Conservation (phyloP, 2,797 vertebrate genomes). For the Aplochiton taeniatus region DNA sequence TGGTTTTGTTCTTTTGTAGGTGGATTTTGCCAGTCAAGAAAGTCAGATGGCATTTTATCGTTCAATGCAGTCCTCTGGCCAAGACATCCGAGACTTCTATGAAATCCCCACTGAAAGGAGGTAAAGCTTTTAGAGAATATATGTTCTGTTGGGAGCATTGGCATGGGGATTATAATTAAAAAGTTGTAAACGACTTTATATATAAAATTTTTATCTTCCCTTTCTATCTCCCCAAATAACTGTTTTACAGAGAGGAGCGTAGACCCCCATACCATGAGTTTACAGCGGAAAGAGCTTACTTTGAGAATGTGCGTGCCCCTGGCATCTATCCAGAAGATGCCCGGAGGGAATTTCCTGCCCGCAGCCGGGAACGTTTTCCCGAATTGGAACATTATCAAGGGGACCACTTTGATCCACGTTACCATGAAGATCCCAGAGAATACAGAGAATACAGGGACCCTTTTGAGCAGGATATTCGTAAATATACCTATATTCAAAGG, state of each 20-base stretch:
- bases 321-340: slow-evolving; percentile 92
- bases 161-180: background rate
- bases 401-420: slow-evolving; percentile 95
- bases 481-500: slow-evolving; percentile 95
- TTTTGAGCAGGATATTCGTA: slow-evolving; percentile 95
- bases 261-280: slow-evolving; percentile 94
- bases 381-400: slow-evolving; percentile 96
- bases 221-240: slow-evolving; percentile 14
- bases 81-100: slow-evolving; percentile 97
- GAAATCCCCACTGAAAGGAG: slow-evolving; percentile 93
- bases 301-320: slow-evolving; percentile 88
- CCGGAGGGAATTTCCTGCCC: slow-evolving; percentile 89
- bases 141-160: background rate
- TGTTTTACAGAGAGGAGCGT: slow-evolving; percentile 87
- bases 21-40: slow-evolving; percentile 99
- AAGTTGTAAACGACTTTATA: background rate
- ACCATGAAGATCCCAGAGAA: slow-evolving; percentile 93
- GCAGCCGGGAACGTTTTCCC: slow-evolving; percentile 91
- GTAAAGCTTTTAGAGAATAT: slow-evolving; percentile 53
- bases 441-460: slow-evolving; percentile 94
- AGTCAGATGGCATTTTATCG: slow-evolving; percentile 98
- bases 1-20: slow-evolving; percentile 72
- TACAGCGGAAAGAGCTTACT: slow-evolving; percentile 90
- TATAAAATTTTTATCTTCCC: background rate
- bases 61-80: slow-evolving; percentile 97